These are phyloP conservation scores for Lomographa bimaculata DNA, from an alignment of 2,888 invertebrate species.

Conservation along the genomic window DNA sequence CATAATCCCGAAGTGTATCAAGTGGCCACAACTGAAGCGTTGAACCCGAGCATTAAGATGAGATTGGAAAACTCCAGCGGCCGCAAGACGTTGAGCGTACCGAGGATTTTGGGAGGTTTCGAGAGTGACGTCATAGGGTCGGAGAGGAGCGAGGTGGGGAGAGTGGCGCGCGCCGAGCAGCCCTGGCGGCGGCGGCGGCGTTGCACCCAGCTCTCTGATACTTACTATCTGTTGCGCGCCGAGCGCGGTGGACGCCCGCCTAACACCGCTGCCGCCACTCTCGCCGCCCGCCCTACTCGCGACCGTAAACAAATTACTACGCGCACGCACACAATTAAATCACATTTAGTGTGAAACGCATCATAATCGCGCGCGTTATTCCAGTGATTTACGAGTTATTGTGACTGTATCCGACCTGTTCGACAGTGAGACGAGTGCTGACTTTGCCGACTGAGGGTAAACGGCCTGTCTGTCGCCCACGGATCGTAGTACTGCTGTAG, in stretches of 20 bases:
- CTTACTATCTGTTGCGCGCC: slow-evolving; percentile 73
- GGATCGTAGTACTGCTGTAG: slow-evolving; percentile 68
- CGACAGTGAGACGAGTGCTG: slow-evolving; percentile 49
- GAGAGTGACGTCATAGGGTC: slow-evolving; percentile 71
- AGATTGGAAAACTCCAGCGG: slow-evolving; percentile 47
- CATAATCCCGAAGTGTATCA: slow-evolving; percentile 31
- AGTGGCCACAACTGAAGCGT: slow-evolving; percentile 36
- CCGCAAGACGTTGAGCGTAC: slow-evolving; percentile 58
- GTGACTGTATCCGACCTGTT: slow-evolving; percentile 47
- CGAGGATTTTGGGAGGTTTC: slow-evolving; percentile 68
- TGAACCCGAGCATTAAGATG: slow-evolving; percentile 35
- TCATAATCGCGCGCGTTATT: slow-evolving; percentile 24
- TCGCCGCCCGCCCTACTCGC: slow-evolving; percentile 53
- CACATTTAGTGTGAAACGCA: slow-evolving; percentile 36
- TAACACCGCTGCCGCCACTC: slow-evolving; percentile 40
- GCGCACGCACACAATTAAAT: slow-evolving; percentile 42
- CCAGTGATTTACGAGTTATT: slow-evolving; percentile 40
- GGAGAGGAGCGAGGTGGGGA: slow-evolving; percentile 39
- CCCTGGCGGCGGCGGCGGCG: slow-evolving; percentile 43
- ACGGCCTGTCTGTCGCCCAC: slow-evolving; percentile 66
- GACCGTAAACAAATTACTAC: slow-evolving; percentile 67
- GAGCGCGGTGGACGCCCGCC: slow-evolving; percentile 68
- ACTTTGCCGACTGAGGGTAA: slow-evolving; percentile 51
- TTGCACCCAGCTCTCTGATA: slow-evolving; percentile 51
- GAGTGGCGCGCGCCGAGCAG: slow-evolving; percentile 60